Percentiles rank a stretch among this genome's conserved stretches.
These are phyloP conservation scores for Cephus pulcher DNA, from an alignment of 2,888 invertebrate species.

Conservation along the genomic window DNA sequence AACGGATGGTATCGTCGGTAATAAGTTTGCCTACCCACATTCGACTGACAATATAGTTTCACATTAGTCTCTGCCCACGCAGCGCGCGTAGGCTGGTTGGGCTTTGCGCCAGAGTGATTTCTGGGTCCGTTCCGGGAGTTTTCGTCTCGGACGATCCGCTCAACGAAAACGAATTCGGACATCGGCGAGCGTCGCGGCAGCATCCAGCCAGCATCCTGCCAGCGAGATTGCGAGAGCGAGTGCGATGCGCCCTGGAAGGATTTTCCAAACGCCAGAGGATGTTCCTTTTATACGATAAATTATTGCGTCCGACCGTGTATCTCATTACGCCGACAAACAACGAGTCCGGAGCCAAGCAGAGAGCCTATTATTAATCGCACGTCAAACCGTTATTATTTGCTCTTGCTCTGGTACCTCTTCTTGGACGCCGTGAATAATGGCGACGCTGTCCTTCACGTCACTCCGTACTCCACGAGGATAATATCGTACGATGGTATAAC, in stretches of 20 bases:
- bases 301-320: slow-evolving; percentile 38
- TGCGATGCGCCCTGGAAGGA: slow-evolving; percentile 7
- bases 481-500: too few relatives aligned
- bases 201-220: too few relatives aligned
- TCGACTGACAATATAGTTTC: slow-evolving; percentile 36
- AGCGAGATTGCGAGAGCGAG: too few relatives aligned
- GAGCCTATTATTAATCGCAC: slow-evolving; percentile 36
- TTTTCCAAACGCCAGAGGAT: slow-evolving; percentile 40
- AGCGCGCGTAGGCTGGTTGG: neutral
- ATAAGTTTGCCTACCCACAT: slow-evolving; percentile 2
- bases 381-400: slow-evolving; percentile 40
- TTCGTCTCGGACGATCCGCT: too few relatives aligned
- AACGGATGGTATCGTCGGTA: neutral
- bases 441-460: slow-evolving; percentile 14
- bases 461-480: too few relatives aligned
- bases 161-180: too few relatives aligned
- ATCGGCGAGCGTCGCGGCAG: too few relatives aligned
- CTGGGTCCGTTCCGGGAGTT: neutral
- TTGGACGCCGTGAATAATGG: slow-evolving; percentile 18
- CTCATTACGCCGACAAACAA: slow-evolving; percentile 35
- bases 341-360: slow-evolving; percentile 22
- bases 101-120: neutral
- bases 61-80: slow-evolving; percentile 52
- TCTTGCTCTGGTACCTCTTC: slow-evolving; percentile 2
- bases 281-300: slow-evolving; percentile 48